phyloP scores from a whole-genome alignment of 2,113 vertebrate species.

The Aphyosemion australe region DNA sequence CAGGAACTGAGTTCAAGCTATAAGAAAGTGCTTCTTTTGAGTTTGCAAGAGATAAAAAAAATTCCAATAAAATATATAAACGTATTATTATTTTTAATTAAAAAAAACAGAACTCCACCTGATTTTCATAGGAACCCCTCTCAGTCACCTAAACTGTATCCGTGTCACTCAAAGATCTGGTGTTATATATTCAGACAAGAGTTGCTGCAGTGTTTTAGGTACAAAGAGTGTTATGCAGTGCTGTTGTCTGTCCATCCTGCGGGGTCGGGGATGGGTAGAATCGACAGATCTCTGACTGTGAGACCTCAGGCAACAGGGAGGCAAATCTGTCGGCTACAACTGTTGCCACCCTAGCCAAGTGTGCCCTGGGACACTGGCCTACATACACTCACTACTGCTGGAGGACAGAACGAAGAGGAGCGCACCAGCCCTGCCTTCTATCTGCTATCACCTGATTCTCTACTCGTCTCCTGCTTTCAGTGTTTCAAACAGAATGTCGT shows the following conservation, averaged over 20 bases:
- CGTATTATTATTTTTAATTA: no score
- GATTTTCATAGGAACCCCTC: no score
- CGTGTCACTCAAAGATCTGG: not conserved
- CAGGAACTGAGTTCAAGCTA: no score
- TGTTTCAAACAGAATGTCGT: not conserved
- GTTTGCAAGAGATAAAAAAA: no score
- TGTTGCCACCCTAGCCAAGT: constrained; percentile 80
- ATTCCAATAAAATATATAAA: no score
- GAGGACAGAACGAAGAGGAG: constrained; percentile 51
- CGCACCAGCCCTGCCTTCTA: constrained; percentile 52
- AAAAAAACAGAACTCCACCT: no score
- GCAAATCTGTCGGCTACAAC: constrained; percentile 84
- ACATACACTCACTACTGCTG: constrained; percentile 78
- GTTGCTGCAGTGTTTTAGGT: constrained; percentile 10
- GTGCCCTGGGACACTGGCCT: constrained; percentile 83
- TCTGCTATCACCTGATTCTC: constrained; percentile 42
- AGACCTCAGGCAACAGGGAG: constrained; percentile 80
- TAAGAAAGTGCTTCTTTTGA: no score
- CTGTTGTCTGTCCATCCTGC: constrained; percentile 62
- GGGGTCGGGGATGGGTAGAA: constrained; percentile 66
- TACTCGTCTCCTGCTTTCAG: constrained; percentile 4
- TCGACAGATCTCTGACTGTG: constrained; percentile 73
- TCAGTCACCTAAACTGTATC: not conserved
- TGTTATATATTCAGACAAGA: constrained; percentile 11
- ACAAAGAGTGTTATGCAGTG: constrained; percentile 39